These are phyloP conservation scores for Criorhina ranunculi DNA, from an alignment of 2,888 invertebrate species.

Conservation along the genomic window DNA sequence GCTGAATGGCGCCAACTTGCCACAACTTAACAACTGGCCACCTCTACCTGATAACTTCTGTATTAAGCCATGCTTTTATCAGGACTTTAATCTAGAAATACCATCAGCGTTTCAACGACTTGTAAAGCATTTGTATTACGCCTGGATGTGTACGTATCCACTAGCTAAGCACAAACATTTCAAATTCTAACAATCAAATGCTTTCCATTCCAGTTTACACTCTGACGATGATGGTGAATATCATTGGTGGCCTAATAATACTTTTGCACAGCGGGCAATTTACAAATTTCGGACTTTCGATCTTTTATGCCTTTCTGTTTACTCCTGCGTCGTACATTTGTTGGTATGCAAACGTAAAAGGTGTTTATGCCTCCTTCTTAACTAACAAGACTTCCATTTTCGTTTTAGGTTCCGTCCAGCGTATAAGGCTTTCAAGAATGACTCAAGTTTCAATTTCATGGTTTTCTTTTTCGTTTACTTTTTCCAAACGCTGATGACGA, in stretches of 20 bases:
- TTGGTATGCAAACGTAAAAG: conserved; percentile 87
- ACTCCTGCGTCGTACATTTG: conserved; percentile 99
- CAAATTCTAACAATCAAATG: background rate
- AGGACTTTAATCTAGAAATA: conserved; percentile 99
- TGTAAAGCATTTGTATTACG: conserved; percentile 96
- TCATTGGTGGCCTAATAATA: conserved; percentile 93
- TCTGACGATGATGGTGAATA: conserved; percentile 92
- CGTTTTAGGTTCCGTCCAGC: conserved; percentile 93
- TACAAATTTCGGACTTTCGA: conserved; percentile 93
- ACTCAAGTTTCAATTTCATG: conserved; percentile 99
- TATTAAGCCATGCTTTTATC: conserved; percentile 99
- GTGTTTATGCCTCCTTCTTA: background rate
- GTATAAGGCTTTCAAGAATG: conserved; percentile 99
- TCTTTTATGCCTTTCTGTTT: conserved; percentile 95
- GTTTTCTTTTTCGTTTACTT: conserved; percentile 99
- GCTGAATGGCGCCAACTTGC: conserved; percentile 86
- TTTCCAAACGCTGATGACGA: conserved; percentile 95
- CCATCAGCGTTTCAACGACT: conserved; percentile 98
- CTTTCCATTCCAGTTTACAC: conserved; percentile 92
- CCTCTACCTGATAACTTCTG: conserved; percentile 97
- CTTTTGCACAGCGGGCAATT: conserved; percentile 87
- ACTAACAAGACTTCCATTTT: background rate
- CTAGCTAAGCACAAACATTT: background rate
- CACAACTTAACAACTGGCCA: conserved; percentile 98
- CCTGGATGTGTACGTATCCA: conserved; percentile 96